Conservation (phyloP, 35 echinoderm and acorn worm genomes). For the Acanthaster planci region DNA sequence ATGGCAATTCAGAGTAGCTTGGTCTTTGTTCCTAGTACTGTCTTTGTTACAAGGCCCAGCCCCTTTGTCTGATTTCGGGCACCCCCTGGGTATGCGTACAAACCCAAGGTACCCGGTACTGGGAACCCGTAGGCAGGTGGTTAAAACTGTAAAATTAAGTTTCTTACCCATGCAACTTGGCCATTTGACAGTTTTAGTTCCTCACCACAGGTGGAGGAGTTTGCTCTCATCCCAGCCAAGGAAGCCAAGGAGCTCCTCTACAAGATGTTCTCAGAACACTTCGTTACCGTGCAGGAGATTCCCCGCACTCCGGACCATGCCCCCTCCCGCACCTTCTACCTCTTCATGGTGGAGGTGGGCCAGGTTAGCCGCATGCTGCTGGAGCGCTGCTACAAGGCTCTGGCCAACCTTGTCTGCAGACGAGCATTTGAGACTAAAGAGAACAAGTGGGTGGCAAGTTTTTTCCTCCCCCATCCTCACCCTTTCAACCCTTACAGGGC, state of each 20-base stretch:
- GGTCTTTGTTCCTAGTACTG: too few species aligned
- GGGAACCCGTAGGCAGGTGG: too few species aligned
- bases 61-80: too few species aligned
- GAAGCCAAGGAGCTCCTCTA: conserved; percentile 90
- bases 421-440: conserved; percentile 84
- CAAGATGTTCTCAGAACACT: conserved; percentile 89
- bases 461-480: too few species aligned
- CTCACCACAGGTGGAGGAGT: conserved; percentile 57
- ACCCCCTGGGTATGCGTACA: too few species aligned
- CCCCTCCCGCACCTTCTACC: conserved; percentile 91
- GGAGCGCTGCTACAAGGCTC: conserved; percentile 82
- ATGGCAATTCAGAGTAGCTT: too few species aligned
- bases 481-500: too few species aligned
- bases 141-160: too few species aligned
- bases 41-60: too few species aligned
- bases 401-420: conserved; percentile 76
- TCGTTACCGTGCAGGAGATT: conserved; percentile 87
- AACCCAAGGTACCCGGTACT: too few species aligned
- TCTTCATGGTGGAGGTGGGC: conserved; percentile 71
- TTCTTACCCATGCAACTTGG: too few species aligned
- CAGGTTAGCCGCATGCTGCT: conserved; percentile 74
- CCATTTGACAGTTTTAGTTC: too few species aligned
- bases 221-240: conserved; percentile 91
- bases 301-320: conserved; percentile 96
- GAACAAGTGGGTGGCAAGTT: conserved; percentile 72